Evolutionary conservation across 1,140 invertebrate species (phyloP).

Genomic region (Laodelphax striatellus): DNA sequence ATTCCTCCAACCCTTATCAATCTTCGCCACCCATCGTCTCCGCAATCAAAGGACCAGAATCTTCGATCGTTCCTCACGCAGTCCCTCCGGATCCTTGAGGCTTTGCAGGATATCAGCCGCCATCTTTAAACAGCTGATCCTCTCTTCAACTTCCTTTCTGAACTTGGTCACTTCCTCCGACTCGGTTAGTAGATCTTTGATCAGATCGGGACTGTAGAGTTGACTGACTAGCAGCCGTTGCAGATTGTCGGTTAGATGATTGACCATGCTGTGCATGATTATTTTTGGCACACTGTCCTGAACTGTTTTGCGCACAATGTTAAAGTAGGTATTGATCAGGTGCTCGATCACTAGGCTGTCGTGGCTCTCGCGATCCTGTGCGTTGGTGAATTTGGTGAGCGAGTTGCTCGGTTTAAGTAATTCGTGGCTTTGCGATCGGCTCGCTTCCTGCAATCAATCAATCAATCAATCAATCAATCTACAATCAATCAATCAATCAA

Average conservation of each 20-base stretch:
- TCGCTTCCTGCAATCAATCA: too few relatives aligned
- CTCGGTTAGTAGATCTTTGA: slow-evolving; percentile 10
- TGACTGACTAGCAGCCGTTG: slow-evolving; percentile 14
- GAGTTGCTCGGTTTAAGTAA: too few relatives aligned
- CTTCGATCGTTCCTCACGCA: too few relatives aligned
- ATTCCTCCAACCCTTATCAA: too few relatives aligned
- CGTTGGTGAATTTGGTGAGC: not conserved
- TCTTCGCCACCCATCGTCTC: too few relatives aligned
- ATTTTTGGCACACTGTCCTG: slow-evolving; percentile 22
- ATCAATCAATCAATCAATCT: too few relatives aligned
- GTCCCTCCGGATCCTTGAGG: not conserved
- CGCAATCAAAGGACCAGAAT: too few relatives aligned
- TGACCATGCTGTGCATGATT: slow-evolving; percentile 23
- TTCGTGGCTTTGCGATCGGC: too few relatives aligned
- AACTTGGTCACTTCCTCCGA: slow-evolving; percentile 4
- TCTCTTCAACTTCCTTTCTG: not conserved
- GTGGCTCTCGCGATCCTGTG: not conserved
- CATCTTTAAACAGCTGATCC: not conserved
- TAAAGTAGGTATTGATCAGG: slow-evolving; percentile 21
- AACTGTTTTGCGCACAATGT: slow-evolving; percentile 18
- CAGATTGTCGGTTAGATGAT: slow-evolving; percentile 16
- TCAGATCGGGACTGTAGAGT: slow-evolving; percentile 13
- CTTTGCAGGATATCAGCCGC: not conserved
- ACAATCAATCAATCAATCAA: too few relatives aligned
- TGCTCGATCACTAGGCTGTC: slow-evolving; percentile 15